phyloP scores from a whole-genome alignment of 1,140 invertebrate genomes.

The Euura saliciscinereae region DNA sequence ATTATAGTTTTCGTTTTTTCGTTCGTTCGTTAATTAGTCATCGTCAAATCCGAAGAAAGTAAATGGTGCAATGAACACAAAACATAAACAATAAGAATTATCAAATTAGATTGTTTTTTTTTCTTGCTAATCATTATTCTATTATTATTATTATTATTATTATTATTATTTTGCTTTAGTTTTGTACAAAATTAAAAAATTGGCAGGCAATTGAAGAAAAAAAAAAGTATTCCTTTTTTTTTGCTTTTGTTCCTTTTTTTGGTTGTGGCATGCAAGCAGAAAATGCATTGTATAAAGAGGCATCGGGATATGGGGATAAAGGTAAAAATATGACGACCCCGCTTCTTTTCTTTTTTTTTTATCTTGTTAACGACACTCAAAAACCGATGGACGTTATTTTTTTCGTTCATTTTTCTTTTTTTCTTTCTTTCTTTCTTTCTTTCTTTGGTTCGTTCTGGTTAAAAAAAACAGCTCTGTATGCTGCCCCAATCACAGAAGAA shows the following conservation, averaged over 20 bases:
- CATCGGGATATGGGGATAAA: conserved; percentile 18
- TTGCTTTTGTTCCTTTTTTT: not conserved
- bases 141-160: too few species aligned
- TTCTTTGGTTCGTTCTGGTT: conserved; percentile 36
- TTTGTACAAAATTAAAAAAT: conserved; percentile 55
- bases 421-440: conserved; percentile 9
- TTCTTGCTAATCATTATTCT: too few species aligned
- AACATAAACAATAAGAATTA: conserved; percentile 70
- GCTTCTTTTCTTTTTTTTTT: conserved; percentile 28
- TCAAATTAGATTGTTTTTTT: conserved; percentile 57
- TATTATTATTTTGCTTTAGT: too few species aligned
- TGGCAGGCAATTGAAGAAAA: conserved; percentile 44
- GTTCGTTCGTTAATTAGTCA: conserved; percentile 23
- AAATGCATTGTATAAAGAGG: conserved; percentile 42
- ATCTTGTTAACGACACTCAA: conserved; percentile 63
- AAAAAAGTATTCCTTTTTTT: conserved; percentile 11
- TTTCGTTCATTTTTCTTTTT: conserved; percentile 30
- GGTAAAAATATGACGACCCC: conserved; percentile 46
- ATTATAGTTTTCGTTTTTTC: too few species aligned
- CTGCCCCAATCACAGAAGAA: conserved; percentile 73
- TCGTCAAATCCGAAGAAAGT: conserved; percentile 73
- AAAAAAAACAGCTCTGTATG: conserved; percentile 58
- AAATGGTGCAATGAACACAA: conserved; percentile 80
- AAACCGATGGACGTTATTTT: conserved; percentile 64
- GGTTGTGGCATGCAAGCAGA: conserved; percentile 53